A percentile compares a stretch with the other conserved stretches of the same genome.
Conservation (phyloP, 2,797 vertebrate genomes). For the Rachycentron canadum region DNA sequence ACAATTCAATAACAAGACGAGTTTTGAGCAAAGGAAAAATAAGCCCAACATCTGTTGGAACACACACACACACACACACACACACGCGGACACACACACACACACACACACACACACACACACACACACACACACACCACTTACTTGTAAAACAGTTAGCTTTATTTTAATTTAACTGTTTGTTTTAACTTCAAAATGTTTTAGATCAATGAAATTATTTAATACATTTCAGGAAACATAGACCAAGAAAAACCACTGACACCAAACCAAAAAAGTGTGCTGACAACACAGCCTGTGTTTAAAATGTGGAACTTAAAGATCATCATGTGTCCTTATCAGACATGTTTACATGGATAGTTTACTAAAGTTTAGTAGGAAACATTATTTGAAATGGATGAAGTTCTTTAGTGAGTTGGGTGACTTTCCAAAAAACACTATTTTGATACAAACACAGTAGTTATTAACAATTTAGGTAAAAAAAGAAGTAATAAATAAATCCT, state of each 20-base stretch:
- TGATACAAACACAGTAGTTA: neutral
- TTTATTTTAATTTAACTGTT: neutral
- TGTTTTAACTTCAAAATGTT: neutral
- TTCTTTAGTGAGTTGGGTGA: conserved; percentile 14
- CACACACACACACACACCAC: too few species aligned
- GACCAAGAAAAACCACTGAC: neutral
- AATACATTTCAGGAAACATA: neutral
- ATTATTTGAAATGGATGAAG: conserved; percentile 24
- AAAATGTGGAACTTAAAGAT: neutral
- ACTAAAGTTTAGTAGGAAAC: neutral
- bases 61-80: too few species aligned
- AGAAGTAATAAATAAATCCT: neutral
- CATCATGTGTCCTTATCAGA: conserved; percentile 6
- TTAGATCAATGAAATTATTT: neutral
- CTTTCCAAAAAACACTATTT: conserved; percentile 4
- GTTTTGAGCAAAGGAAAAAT: conserved; percentile 2
- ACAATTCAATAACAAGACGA: neutral
- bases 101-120: too few species aligned
- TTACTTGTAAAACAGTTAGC: neutral
- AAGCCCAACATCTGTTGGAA: too few species aligned
- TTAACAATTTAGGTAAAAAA: neutral
- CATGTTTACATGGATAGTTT: conserved; percentile 1
- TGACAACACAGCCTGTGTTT: neutral
- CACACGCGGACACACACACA: too few species aligned
- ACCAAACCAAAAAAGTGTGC: neutral